A percentile compares a stretch with the other conserved stretches of the same genome.
These are phyloP conservation scores for Orthonyx spaldingii DNA, from an alignment of 2,113 vertebrate species.

Conservation along the genomic window DNA sequence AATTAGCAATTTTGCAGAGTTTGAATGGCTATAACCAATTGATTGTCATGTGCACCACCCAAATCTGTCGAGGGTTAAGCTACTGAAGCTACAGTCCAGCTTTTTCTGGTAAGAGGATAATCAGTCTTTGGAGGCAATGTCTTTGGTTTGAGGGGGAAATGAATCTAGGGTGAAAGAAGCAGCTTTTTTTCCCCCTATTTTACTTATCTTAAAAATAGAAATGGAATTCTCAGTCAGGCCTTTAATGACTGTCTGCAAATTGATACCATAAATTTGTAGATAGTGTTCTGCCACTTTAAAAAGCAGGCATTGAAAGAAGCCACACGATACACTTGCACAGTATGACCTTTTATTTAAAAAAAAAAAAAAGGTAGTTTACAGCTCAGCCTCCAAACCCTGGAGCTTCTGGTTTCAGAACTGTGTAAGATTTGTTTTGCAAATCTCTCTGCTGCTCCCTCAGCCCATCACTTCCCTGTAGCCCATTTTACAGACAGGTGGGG, in stretches of 20 bases:
- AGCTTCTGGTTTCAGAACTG: neutral
- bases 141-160: neutral
- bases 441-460: neutral
- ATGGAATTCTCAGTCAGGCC: neutral
- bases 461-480: neutral
- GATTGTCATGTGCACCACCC: neutral
- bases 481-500: neutral
- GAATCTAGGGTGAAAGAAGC: neutral
- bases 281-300: neutral
- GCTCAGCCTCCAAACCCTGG: neutral
- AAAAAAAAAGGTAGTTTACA: neutral
- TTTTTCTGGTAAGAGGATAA: neutral
- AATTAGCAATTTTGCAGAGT: neutral
- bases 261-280: neutral
- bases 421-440: neutral
- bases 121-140: neutral
- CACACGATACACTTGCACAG: neutral
- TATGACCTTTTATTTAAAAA: neutral
- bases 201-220: neutral
- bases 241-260: neutral
- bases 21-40: neutral
- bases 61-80: neutral
- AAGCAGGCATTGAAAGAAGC: neutral
- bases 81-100: neutral
- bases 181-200: neutral